A percentile compares a stretch with the other conserved stretches of the same genome.
Conservation (phyloP, 2,113 vertebrate genomes). For the Nesospiza acunhae region DNA sequence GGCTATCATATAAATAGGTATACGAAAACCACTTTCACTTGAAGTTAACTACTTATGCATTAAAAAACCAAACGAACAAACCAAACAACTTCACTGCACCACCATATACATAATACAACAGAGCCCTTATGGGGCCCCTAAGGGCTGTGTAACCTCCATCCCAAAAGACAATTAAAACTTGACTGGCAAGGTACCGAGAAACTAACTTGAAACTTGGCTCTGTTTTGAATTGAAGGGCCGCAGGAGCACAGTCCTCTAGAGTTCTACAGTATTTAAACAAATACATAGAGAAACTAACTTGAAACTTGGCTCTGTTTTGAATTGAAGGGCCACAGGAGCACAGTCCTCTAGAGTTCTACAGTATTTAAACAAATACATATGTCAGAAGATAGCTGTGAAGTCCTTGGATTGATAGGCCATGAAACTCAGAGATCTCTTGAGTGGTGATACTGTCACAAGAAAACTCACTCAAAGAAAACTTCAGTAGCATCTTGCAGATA, state of each 20-base stretch:
- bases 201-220: background rate
- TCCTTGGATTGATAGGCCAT: background rate
- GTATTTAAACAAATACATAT: background rate
- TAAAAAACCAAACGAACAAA: background rate
- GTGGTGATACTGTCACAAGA: background rate
- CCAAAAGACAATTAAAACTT: background rate
- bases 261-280: background rate
- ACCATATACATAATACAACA: background rate
- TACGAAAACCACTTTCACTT: background rate
- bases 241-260: background rate
- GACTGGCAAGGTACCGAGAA: background rate
- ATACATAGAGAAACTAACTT: background rate
- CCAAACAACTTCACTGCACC: background rate
- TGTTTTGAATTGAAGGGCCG: background rate
- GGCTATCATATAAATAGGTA: background rate
- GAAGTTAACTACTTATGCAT: background rate
- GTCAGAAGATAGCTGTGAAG: background rate
- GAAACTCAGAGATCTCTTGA: background rate
- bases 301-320: background rate
- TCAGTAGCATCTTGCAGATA: background rate
- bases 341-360: background rate
- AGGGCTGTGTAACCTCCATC: background rate
- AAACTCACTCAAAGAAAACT: background rate
- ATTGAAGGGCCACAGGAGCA: background rate
- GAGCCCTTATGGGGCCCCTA: background rate